Conservation (phyloP, 2,888 invertebrate genomes). For the Pollenia labialis region DNA sequence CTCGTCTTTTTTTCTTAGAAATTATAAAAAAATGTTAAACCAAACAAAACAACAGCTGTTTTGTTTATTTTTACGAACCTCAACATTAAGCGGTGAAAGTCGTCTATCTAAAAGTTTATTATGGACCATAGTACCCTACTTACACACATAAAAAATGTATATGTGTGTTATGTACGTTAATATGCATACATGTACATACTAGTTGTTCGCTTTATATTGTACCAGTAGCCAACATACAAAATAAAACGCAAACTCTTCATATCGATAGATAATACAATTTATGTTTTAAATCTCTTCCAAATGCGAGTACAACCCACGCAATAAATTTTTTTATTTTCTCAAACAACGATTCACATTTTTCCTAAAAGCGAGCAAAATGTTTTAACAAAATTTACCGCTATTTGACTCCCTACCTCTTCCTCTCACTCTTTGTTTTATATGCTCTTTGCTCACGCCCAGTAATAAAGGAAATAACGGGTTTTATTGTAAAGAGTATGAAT, state of each 20-base stretch:
- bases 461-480: constrained; percentile 28
- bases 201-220: background rate
- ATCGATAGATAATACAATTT: constrained; percentile 14
- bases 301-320: constrained; percentile 27
- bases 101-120: constrained; percentile 33
- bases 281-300: background rate
- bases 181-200: background rate
- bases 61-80: constrained; percentile 19
- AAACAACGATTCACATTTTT: background rate
- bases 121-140: constrained; percentile 55
- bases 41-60: constrained; percentile 55
- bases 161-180: background rate
- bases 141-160: background rate
- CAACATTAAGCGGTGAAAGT: constrained; percentile 53
- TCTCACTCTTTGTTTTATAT: background rate
- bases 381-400: constrained; percentile 27
- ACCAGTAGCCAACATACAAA: background rate
- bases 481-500: background rate
- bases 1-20: constrained; percentile 34
- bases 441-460: constrained; percentile 52
- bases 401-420: background rate
- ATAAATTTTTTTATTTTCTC: background rate
- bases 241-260: constrained; percentile 1
- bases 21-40: background rate
- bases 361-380: background rate